These are phyloP conservation scores for Palythoa grandiflora DNA, from an alignment of 92 coral and sea anemone genomes.

Conservation along the genomic window DNA sequence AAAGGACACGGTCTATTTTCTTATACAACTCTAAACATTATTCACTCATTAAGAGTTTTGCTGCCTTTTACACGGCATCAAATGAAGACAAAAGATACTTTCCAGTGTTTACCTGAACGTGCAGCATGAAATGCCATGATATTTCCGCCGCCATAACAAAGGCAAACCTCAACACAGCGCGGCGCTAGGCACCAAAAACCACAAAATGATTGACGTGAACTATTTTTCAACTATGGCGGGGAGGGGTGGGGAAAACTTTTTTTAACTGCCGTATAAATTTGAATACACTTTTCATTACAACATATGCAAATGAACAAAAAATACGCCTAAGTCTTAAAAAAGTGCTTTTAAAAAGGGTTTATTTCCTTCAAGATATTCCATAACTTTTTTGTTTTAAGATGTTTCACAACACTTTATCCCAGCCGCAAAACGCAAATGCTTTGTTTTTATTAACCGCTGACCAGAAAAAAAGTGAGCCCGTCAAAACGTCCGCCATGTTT, in stretches of 20 bases:
- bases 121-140: slow-evolving; percentile 20
- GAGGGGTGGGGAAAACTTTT: background rate
- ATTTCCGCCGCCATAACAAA: slow-evolving; percentile 23
- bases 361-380: background rate
- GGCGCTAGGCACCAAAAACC: background rate
- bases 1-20: no score
- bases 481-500: slow-evolving; percentile 38
- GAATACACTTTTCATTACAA: background rate
- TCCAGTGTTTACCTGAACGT: slow-evolving; percentile 28
- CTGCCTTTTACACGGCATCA: background rate
- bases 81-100: background rate
- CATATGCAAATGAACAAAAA: background rate
- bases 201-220: background rate
- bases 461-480: slow-evolving; percentile 41
- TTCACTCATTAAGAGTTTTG: background rate
- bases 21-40: background rate
- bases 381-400: background rate
- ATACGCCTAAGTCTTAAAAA: no score
- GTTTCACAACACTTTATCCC: background rate
- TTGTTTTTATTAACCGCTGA: slow-evolving; percentile 24
- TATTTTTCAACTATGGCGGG: background rate
- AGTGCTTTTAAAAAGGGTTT: no score
- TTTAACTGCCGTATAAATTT: background rate
- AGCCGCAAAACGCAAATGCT: background rate
- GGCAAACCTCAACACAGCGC: background rate